Evolutionary conservation across 2,113 vertebrate species (phyloP), one percentile per base, ranked within the genome.

Genomic region (Albula goreensis): DNA sequence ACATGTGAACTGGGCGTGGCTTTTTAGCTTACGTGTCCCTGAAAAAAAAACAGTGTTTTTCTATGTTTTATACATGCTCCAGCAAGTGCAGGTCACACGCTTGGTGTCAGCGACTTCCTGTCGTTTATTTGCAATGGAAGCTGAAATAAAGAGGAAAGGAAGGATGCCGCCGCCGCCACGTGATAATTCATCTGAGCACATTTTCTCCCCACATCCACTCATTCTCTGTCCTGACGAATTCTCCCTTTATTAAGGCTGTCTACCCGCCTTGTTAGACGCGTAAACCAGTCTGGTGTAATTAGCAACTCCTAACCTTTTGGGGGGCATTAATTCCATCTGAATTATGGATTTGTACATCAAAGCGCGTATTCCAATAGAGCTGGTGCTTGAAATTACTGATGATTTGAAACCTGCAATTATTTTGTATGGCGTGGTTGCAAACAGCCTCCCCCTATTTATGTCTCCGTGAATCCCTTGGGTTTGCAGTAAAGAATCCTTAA

Each of bases 321-420:
- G 94, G 60, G 93, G 93, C 93, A 93, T 93, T 96, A 96, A 95
- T 96, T 95, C 94, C 94, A 91, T 89, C 89, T 94, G 95, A 95
- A 95, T 95, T 93, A 93, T 91, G 94, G 93, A 96, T 96, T 96
- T 96, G 93, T 95, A 96, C 95, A 96, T 96, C 95, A 96, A 96
- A 96, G 95, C 92, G 86, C 89, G 89, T 90, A 90, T 91, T 92
- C 88, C 89, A 90, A 89, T 94, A 94, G 94, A 94, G 94, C 91
- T 84, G 89, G 90, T 91, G 94, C 94, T 94, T 92, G 93, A 95
- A 96, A 95, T 95, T 94, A 93, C 90, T 92, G 91, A 94, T 88
- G 83, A 93, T 95, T 93, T 93, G 90, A 96, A 95, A 96, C 92
- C 94, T 94, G 94, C 94, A 94, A 93, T 95, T 96, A 96, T 96